Conservation (phyloP, 2,888 invertebrate genomes). For the Ophion obscuratus region DNA sequence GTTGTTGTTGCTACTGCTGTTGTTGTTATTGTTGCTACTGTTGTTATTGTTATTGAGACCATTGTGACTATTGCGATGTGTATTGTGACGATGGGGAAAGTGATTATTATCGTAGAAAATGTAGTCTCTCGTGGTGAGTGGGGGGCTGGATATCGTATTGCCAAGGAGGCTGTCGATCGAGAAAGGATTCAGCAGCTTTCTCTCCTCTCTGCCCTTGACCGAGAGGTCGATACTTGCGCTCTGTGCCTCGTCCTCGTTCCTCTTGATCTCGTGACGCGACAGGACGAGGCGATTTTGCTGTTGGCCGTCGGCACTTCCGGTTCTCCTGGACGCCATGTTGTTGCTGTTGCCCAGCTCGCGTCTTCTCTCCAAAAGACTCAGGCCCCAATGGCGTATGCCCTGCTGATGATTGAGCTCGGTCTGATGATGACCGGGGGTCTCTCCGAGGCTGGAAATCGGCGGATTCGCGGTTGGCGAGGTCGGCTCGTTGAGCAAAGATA, state of each 20-base stretch:
- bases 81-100: slow-evolving; percentile 72
- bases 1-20: slow-evolving; percentile 35
- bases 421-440: slow-evolving; percentile 67
- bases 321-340: slow-evolving; percentile 62
- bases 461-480: slow-evolving; percentile 73
- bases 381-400: slow-evolving; percentile 81
- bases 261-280: slow-evolving; percentile 58
- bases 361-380: slow-evolving; percentile 84
- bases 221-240: slow-evolving; percentile 83
- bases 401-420: slow-evolving; percentile 80
- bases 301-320: slow-evolving; percentile 13
- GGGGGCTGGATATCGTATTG: slow-evolving; percentile 75
- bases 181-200: slow-evolving; percentile 92
- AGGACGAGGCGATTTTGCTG: slow-evolving; percentile 55
- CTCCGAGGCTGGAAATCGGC: slow-evolving; percentile 61
- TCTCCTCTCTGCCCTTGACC: slow-evolving; percentile 86
- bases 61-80: slow-evolving; percentile 55
- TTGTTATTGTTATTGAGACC: slow-evolving; percentile 26
- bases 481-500: slow-evolving; percentile 52
- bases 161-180: slow-evolving; percentile 94
- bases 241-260: slow-evolving; percentile 81
- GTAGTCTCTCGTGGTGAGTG: slow-evolving; percentile 54
- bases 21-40: slow-evolving; percentile 28
- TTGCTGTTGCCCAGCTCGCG: slow-evolving; percentile 80
- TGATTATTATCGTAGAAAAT: slow-evolving; percentile 66